Evolutionary conservation across 2,113 vertebrate genomes (phyloP).

Genomic region (Pygoscelis antarcticus): DNA sequence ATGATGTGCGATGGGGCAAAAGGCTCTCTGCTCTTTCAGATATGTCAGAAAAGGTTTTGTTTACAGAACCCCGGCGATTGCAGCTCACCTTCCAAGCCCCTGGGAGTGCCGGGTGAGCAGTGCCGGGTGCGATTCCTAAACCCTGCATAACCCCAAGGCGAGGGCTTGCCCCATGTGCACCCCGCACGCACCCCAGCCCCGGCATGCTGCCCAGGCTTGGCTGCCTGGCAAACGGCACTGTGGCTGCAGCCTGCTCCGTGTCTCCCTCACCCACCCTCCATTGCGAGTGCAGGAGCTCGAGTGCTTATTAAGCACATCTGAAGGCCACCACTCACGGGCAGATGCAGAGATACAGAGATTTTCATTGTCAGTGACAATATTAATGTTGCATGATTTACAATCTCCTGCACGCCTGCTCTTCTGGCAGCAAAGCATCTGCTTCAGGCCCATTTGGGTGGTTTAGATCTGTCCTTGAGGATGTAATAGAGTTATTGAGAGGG

Average conservation of each 20-base stretch:
- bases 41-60: background rate
- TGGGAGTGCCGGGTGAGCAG: rapidly evolving
- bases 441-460: slow-evolving; percentile 46
- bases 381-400: slow-evolving; percentile 75
- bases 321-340: slow-evolving; percentile 70
- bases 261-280: rapidly evolving
- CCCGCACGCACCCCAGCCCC: background rate
- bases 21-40: background rate
- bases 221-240: rapidly evolving
- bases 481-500: slow-evolving; percentile 57
- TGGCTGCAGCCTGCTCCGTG: background rate
- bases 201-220: rapidly evolving
- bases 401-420: background rate
- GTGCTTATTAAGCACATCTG: slow-evolving; percentile 65
- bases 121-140: background rate
- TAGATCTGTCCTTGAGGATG: slow-evolving; percentile 69
- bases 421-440: slow-evolving; percentile 42
- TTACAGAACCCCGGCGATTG: rapidly evolving
- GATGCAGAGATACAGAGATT: slow-evolving; percentile 71
- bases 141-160: background rate
- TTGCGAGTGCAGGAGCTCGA: background rate
- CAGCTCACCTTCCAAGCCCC: background rate
- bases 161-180: rapidly evolving
- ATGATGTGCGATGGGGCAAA: rapidly evolving
- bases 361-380: slow-evolving; percentile 72